Percentiles rank a stretch among this genome's conserved stretches.
Evolutionary conservation across 2,888 invertebrate genomes (phyloP).

Genomic region (Agriopis aurantiaria): DNA sequence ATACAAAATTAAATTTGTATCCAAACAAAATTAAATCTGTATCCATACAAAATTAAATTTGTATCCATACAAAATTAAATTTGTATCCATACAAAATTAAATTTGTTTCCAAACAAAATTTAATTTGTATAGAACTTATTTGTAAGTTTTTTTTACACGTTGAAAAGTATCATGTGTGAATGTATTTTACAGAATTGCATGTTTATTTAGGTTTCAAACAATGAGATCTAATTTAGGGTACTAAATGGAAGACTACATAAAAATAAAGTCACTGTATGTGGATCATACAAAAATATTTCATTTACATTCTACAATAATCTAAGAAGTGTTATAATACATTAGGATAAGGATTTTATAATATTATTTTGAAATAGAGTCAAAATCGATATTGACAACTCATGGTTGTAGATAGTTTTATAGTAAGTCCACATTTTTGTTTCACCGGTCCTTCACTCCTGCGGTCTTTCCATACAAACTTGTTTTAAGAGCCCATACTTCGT

Average conservation of each 20-base stretch:
- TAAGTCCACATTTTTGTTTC: background rate
- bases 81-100: too few species aligned
- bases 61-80: too few species aligned
- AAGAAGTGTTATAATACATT: slow-evolving; percentile 28
- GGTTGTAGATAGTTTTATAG: background rate
- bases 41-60: too few species aligned
- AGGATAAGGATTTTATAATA: slow-evolving; percentile 9
- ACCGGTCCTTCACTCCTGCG: background rate
- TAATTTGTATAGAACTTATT: too few species aligned
- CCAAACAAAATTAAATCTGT: too few species aligned
- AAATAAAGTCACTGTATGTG: slow-evolving; percentile 35
- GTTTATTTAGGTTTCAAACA: slow-evolving; percentile 45
- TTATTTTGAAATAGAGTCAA: slow-evolving; percentile 7
- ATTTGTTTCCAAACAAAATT: too few species aligned
- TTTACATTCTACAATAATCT: slow-evolving; percentile 41
- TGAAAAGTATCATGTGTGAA: too few species aligned
- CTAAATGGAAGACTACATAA: slow-evolving; percentile 73
- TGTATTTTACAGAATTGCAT: slow-evolving; percentile 34
- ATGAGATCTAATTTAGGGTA: slow-evolving; percentile 75
- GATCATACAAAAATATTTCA: slow-evolving; percentile 47
- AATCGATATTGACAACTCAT: background rate
- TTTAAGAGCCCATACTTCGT: too few species aligned
- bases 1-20: too few species aligned
- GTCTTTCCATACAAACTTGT: too few species aligned
- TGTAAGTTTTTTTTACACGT: too few species aligned